Base-by-base conservation (phyloP, 2,888 invertebrate species). In the Teleogryllus oceanicus region DNA sequence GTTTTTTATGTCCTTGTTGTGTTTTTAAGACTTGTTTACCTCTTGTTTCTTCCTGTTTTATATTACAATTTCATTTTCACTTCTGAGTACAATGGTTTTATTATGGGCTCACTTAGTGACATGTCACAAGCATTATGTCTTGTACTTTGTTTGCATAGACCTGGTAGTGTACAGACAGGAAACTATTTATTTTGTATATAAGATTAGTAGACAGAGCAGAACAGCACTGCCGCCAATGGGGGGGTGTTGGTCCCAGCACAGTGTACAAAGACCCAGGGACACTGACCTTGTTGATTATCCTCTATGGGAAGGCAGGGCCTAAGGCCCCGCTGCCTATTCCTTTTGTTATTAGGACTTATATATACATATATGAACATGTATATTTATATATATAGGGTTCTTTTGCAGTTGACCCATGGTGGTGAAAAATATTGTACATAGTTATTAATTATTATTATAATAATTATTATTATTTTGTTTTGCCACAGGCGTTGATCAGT, bases 161-260 rank as follows among this genome's bases (percentile, higher is more conserved):
- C 80, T 49, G 77, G 24, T 79, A 78, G 51, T 77, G 78, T 80
- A 80, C 24, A 76, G 62, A 74, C 79, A 81, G 50, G 80, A 80
- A 82, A 80, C 79, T 81, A 82, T 82, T 82, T 82, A 82, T 82
- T 82, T 82, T 82, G 81, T 81, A 81, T 81, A 81, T 80, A 80
- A 79, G 76, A 62, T 79, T 79, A 76, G 77, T 76, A 62, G 62
- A 62, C 62, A 62, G 62, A 62, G 62, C 62, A 62, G 62, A 62
- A n/a, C 62, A 62, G 62, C 62, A 62, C 62, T 62, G 62, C 62
- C 62, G 62, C 62, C 62, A n/a, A 13, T n/a, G 62, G 62, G 75
- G 74, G 74, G 77, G 62, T 62, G 16, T n/a, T 62, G 62, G 62
- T 62, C 62, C 62, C 62, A n/a, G 62, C 62, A 62, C 62, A 62